Evolutionary conservation across 1,140 invertebrate species (phyloP).

Genomic region (Wiebesia pumilae): DNA sequence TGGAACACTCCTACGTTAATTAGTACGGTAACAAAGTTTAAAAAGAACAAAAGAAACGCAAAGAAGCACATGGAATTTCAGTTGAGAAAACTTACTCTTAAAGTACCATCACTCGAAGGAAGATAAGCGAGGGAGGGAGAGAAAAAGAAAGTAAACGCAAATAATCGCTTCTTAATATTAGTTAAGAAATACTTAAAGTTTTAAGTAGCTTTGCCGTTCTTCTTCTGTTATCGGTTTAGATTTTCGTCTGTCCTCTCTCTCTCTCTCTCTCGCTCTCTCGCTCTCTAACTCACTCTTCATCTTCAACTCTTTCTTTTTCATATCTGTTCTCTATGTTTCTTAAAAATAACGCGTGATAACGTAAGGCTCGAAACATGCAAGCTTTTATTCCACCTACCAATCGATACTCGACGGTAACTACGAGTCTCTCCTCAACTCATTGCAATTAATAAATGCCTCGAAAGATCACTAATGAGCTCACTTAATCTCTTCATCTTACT

Average conservation of each 20-base stretch:
- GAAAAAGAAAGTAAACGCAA: conserved; percentile 55
- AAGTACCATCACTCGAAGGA: conserved; percentile 36
- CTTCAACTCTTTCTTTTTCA: neutral
- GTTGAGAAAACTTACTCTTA: conserved; percentile 29
- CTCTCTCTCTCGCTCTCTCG: neutral
- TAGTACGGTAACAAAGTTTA: no score
- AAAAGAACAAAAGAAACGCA: no score
- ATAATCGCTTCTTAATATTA: conserved; percentile 65
- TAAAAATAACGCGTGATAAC: neutral
- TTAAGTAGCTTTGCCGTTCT: conserved; percentile 61
- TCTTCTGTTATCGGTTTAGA: neutral
- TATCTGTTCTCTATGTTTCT: neutral
- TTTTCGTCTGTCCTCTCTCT: neutral
- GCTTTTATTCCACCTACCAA: neutral
- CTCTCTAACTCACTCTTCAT: neutral
- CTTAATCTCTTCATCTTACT: neutral
- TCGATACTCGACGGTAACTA: neutral
- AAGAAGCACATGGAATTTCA: no score
- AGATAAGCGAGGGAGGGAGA: neutral
- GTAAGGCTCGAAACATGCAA: neutral
- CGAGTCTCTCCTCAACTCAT: neutral
- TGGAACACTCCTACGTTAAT: no score
- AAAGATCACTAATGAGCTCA: conserved; percentile 1
- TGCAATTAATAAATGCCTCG: conserved; percentile 24
- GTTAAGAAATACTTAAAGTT: conserved; percentile 65